Evolutionary conservation across 1,140 invertebrate species (phyloP).

Genomic region (Achatina immaculata): DNA sequence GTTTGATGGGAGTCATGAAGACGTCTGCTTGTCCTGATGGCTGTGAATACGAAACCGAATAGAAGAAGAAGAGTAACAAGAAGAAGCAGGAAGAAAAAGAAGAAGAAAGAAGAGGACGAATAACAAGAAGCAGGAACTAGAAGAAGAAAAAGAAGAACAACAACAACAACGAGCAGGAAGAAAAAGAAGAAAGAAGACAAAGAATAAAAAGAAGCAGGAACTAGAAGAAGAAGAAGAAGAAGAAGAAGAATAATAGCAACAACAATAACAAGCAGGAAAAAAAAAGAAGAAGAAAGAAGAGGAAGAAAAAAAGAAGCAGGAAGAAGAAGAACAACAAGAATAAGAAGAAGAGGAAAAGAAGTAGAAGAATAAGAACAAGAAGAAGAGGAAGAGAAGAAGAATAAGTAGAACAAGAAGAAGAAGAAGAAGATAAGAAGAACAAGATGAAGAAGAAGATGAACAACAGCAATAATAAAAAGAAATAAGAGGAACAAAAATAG

Average conservation of each 20-base stretch:
- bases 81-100: neutral
- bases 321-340: too few species aligned
- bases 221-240: neutral
- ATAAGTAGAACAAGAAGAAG: too few species aligned
- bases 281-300: neutral
- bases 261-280: too few species aligned
- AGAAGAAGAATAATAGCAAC: neutral
- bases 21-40: too few species aligned
- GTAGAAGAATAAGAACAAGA: neutral
- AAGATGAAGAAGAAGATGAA: neutral
- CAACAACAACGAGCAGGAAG: neutral
- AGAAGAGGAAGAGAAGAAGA: neutral
- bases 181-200: neutral
- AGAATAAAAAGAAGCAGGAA: neutral
- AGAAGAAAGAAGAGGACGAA: too few species aligned
- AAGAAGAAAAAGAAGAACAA: neutral
- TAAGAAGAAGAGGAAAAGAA: neutral
- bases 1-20: too few species aligned
- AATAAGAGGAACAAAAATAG: neutral
- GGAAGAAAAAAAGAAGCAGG: neutral
- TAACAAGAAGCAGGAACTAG: too few species aligned
- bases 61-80: too few species aligned
- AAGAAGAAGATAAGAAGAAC: neutral
- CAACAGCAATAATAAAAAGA: neutral
- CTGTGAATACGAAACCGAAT: too few species aligned